Conservation (phyloP, 2,888 invertebrate species). For the Perizoma affinitatum region DNA sequence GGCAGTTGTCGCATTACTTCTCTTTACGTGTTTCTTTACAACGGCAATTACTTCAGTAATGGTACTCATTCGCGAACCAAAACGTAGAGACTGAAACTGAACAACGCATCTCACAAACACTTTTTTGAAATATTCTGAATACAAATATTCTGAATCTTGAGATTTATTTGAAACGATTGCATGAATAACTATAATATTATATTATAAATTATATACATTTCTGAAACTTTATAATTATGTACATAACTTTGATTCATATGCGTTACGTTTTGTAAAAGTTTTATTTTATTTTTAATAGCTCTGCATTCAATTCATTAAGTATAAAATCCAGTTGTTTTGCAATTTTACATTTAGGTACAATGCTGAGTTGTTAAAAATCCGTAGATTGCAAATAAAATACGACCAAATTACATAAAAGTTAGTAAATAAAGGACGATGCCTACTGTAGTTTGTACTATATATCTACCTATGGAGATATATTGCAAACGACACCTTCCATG, state of each 20-base stretch:
- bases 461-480: no score
- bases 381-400: slow-evolving; percentile 30
- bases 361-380: slow-evolving; percentile 31
- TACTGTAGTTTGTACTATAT: slow-evolving; percentile 10
- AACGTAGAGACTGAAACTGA: slow-evolving; percentile 40
- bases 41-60: slow-evolving; percentile 47
- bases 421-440: slow-evolving; percentile 8
- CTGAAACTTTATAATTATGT: not conserved
- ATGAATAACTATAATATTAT: no score
- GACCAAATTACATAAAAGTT: slow-evolving; percentile 26
- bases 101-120: slow-evolving; percentile 1
- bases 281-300: slow-evolving; percentile 40
- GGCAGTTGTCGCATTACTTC: slow-evolving; percentile 46
- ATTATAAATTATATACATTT: no score
- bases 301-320: slow-evolving; percentile 43
- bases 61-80: slow-evolving; percentile 41
- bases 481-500: no score
- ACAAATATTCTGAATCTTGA: no score
- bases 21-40: slow-evolving; percentile 47
- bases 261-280: slow-evolving; percentile 6
- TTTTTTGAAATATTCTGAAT: no score
- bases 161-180: no score
- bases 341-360: slow-evolving; percentile 38
- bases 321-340: slow-evolving; percentile 48
- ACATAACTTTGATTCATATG: not conserved